Percentiles rank a stretch among this genome's conserved stretches.
These are phyloP conservation scores for Magallana angulata DNA, from an alignment of 1,140 invertebrate genomes.

Conservation along the genomic window DNA sequence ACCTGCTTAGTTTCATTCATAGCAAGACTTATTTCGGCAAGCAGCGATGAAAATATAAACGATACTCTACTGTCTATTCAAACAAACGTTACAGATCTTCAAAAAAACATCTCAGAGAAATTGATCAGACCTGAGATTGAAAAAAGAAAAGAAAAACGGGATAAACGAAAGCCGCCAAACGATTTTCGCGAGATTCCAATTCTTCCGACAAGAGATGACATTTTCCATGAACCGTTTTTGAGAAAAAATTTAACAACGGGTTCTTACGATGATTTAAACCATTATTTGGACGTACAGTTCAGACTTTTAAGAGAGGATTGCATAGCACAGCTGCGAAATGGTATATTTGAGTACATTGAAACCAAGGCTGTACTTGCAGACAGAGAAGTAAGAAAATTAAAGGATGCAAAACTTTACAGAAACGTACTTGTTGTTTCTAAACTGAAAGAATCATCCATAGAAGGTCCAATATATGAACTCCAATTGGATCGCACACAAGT, in stretches of 20 bases:
- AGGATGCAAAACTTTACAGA: constrained; percentile 61
- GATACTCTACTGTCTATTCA: neutral
- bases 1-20: neutral
- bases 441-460: constrained; percentile 25
- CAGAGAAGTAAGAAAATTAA: constrained; percentile 40
- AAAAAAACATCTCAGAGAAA: neutral
- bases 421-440: constrained; percentile 56
- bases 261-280: constrained; percentile 82
- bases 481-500: constrained; percentile 63
- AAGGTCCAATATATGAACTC: constrained; percentile 56
- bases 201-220: constrained; percentile 65
- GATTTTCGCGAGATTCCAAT: constrained; percentile 72
- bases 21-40: neutral
- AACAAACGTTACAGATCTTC: neutral
- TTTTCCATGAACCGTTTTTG: constrained; percentile 78
- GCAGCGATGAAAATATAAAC: neutral
- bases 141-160: constrained; percentile 7
- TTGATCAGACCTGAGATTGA: constrained; percentile 1
- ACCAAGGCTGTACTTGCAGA: neutral
- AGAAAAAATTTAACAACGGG: constrained; percentile 83
- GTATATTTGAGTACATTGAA: constrained; percentile 63
- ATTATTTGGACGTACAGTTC: constrained; percentile 90
- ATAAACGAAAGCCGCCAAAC: constrained; percentile 60
- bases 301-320: constrained; percentile 87
- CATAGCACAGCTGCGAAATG: constrained; percentile 74